phyloP scores from a whole-genome alignment of 2,888 invertebrate genomes.

The Cepaea hortensis region DNA sequence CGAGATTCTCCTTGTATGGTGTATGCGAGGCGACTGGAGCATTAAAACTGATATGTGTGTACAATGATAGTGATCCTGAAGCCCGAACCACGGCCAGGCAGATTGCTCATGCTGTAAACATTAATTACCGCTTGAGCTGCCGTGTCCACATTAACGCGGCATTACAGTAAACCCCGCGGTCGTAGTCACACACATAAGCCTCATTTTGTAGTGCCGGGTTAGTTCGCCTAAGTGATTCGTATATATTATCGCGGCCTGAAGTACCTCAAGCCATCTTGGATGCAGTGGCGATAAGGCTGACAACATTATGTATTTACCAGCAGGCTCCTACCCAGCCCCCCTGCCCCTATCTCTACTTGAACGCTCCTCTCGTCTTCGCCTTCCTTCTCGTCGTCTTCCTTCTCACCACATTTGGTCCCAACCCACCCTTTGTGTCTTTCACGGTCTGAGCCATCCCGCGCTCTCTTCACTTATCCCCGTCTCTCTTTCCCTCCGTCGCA shows the following conservation, averaged over 20 bases:
- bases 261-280: neutral
- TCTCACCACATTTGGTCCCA: neutral
- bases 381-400: neutral
- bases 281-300: slow-evolving; percentile 34
- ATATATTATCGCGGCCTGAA: neutral
- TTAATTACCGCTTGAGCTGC: too few species aligned
- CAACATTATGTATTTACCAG: slow-evolving; percentile 36
- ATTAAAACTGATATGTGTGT: too few species aligned
- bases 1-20: too few species aligned
- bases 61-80: too few species aligned
- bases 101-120: too few species aligned
- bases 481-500: slow-evolving; percentile 31
- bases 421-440: slow-evolving; percentile 8
- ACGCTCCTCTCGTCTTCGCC: slow-evolving; percentile 12
- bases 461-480: slow-evolving; percentile 13
- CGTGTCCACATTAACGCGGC: too few species aligned
- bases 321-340: neutral
- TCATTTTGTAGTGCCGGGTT: neutral
- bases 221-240: slow-evolving; percentile 19
- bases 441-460: slow-evolving; percentile 8
- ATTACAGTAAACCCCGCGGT: too few species aligned
- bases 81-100: too few species aligned
- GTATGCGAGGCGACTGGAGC: too few species aligned
- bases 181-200: neutral
- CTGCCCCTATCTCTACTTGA: neutral